These are phyloP conservation scores for Poeciliopsis occidentalis DNA, from an alignment of 2,113 vertebrate species.

Conservation along the genomic window DNA sequence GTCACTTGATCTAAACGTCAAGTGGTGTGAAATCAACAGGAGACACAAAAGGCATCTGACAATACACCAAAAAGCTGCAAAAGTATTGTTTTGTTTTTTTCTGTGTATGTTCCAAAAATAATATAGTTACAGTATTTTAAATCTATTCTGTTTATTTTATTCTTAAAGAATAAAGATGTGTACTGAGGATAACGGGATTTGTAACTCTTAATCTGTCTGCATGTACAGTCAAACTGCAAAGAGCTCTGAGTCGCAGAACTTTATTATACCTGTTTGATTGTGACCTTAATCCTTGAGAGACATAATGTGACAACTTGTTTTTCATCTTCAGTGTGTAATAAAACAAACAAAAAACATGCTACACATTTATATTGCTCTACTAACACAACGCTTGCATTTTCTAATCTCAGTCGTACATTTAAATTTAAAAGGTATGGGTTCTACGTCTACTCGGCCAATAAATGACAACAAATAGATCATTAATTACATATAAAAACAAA, in stretches of 20 bases:
- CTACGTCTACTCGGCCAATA: neutral
- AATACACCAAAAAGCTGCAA: conserved; percentile 67
- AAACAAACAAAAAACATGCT: conserved; percentile 9
- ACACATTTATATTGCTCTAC: neutral
- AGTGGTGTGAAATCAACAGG: conserved; percentile 47
- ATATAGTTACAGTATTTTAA: conserved; percentile 76
- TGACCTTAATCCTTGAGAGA: conserved; percentile 5
- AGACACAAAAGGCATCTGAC: conserved; percentile 51
- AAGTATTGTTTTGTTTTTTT: conserved; percentile 37
- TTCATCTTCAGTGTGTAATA: conserved; percentile 10
- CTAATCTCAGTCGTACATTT: neutral
- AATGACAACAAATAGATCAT: neutral
- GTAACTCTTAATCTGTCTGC: neutral
- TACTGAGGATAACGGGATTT: conserved; percentile 64
- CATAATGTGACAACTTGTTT: conserved; percentile 1
- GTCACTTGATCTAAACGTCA: conserved; percentile 43
- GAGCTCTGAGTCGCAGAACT: neutral
- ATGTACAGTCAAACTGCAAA: neutral
- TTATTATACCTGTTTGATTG: neutral
- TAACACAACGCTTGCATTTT: neutral
- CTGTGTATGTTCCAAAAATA: conserved; percentile 80
- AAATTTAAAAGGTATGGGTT: conserved; percentile 19
- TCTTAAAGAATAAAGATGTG: conserved; percentile 82
- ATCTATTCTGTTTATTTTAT: conserved; percentile 78
- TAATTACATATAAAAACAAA: neutral